These are phyloP conservation scores for Himalopsyche anomala DNA, from an alignment of 2,888 invertebrate species.

Conservation along the genomic window DNA sequence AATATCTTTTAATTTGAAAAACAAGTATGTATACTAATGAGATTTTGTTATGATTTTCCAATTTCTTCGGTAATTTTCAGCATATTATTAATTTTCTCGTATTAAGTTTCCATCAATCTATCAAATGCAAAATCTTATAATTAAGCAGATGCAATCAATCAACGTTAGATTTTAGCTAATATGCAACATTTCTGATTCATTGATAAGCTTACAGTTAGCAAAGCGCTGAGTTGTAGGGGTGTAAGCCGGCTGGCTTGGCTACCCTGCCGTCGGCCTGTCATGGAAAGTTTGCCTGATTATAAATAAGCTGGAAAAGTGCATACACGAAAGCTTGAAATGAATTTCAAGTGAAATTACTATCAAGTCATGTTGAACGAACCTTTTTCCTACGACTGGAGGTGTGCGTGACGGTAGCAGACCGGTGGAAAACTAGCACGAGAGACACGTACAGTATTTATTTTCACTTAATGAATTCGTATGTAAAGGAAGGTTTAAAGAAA, in stretches of 20 bases:
- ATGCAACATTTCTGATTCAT: conserved; percentile 33
- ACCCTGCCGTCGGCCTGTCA: conserved; percentile 48
- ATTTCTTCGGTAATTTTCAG: too few species aligned
- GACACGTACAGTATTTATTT: conserved; percentile 37
- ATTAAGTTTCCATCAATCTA: background rate
- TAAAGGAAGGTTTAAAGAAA: background rate
- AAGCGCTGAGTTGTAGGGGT: conserved; percentile 39
- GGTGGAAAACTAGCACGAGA: conserved; percentile 24
- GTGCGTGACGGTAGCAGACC: background rate
- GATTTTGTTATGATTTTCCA: too few species aligned
- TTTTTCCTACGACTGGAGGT: background rate
- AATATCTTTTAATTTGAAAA: too few species aligned
- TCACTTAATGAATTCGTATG: conserved; percentile 32
- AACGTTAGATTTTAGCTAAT: conserved; percentile 44
- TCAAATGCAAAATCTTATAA: background rate
- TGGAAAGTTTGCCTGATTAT: conserved; percentile 60
- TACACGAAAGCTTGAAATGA: conserved; percentile 55
- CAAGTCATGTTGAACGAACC: conserved; percentile 56
- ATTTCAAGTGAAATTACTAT: conserved; percentile 58
- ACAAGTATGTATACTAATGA: too few species aligned
- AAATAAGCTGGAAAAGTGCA: conserved; percentile 61
- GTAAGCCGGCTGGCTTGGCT: conserved; percentile 1
- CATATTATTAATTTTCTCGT: background rate
- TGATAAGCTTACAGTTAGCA: conserved; percentile 41
- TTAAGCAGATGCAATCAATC: conserved; percentile 14